Percentiles rank a stretch among this genome's conserved stretches.
Evolutionary conservation across 2,888 invertebrate genomes (phyloP).

Genomic region (Aphidius colemani): DNA sequence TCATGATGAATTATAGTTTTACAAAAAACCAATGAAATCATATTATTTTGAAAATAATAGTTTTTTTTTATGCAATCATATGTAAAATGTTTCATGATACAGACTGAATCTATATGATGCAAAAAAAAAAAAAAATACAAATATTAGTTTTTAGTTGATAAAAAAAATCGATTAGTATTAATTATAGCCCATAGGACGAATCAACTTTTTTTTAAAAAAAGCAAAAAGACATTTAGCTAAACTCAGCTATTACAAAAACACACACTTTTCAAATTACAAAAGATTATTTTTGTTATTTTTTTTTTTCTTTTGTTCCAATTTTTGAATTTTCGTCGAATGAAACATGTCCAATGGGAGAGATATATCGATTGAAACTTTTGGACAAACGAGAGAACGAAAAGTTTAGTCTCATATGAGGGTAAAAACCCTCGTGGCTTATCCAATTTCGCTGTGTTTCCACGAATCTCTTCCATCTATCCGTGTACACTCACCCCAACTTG

Average conservation of each 20-base stretch:
- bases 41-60: too few relatives aligned
- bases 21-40: too few relatives aligned
- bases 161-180: conserved; percentile 19
- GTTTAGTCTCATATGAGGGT: conserved; percentile 29
- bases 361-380: conserved; percentile 21
- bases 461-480: conserved; percentile 47
- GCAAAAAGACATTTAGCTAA: neutral
- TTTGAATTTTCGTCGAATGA: neutral
- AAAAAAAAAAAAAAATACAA: too few relatives aligned
- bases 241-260: neutral
- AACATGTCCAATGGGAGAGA: neutral
- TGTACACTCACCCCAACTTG: conserved; percentile 34
- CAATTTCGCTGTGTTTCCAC: conserved; percentile 47
- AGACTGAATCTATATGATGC: too few relatives aligned
- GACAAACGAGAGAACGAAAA: conserved; percentile 29
- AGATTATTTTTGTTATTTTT: conserved; percentile 5
- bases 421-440: conserved; percentile 47
- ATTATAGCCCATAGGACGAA: too few relatives aligned
- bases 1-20: too few relatives aligned
- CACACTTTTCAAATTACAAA: neutral
- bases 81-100: too few relatives aligned
- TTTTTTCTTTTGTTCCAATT: neutral
- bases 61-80: too few relatives aligned
- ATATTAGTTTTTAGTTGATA: conserved; percentile 2
- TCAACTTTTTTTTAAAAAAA: conserved; percentile 13